Evolutionary conservation across 2,113 vertebrate species (phyloP).

Genomic region (Diadophis punctatus): DNA sequence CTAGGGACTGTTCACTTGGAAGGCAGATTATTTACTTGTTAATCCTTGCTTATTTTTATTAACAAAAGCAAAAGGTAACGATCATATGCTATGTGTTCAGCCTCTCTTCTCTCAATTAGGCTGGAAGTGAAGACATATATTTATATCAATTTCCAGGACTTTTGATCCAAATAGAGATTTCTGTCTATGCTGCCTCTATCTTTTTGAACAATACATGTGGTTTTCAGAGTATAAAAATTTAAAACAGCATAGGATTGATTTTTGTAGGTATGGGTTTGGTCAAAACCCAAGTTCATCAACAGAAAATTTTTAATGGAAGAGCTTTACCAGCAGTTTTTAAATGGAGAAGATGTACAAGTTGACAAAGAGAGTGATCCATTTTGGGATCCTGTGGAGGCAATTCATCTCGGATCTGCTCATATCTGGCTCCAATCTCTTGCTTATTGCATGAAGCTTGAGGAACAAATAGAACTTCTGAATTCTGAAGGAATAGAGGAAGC

Average conservation of each 20-base stretch:
- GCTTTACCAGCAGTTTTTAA: slow-evolving; percentile 75
- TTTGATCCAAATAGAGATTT: slow-evolving; percentile 74
- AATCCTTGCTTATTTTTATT: slow-evolving; percentile 26
- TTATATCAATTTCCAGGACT: slow-evolving; percentile 71
- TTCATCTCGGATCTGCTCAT: slow-evolving; percentile 82
- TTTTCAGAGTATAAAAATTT: not conserved
- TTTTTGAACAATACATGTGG: not conserved
- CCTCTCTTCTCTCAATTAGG: slow-evolving; percentile 35
- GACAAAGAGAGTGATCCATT: slow-evolving; percentile 75
- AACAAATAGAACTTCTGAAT: slow-evolving; percentile 81
- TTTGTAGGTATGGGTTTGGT: slow-evolving; percentile 86
- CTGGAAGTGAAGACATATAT: slow-evolving; percentile 51
- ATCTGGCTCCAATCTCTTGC: slow-evolving; percentile 87
- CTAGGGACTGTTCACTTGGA: slow-evolving; percentile 20
- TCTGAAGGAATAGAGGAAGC: slow-evolving; percentile 82
- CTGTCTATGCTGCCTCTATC: slow-evolving; percentile 60
- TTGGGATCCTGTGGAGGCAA: slow-evolving; percentile 81
- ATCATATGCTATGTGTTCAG: slow-evolving; percentile 40
- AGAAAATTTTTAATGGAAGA: slow-evolving; percentile 90
- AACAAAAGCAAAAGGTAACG: not conserved
- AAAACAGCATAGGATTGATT: not conserved
- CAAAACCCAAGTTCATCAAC: slow-evolving; percentile 86
- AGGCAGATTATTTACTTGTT: slow-evolving; percentile 18
- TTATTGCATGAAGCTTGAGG: slow-evolving; percentile 77
- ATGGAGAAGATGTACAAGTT: slow-evolving; percentile 48